phyloP scores from a whole-genome alignment of 1,140 invertebrate genomes.

The Chelonus insularis region DNA sequence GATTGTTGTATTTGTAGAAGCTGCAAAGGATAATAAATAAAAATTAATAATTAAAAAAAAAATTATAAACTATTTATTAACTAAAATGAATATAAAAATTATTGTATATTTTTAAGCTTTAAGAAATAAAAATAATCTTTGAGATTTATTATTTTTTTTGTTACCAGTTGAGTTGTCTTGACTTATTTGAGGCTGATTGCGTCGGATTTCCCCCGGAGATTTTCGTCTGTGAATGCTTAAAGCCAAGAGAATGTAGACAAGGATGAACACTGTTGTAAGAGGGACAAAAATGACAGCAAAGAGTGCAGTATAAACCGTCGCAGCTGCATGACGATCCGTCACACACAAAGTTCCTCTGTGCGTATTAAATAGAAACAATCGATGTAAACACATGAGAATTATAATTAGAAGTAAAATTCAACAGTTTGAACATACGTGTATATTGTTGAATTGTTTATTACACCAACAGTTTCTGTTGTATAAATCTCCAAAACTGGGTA shows the following conservation, averaged over 20 bases:
- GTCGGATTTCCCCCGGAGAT: constrained; percentile 32
- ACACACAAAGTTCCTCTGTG: constrained; percentile 42
- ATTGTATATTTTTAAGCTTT: too few species aligned
- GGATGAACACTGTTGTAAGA: constrained; percentile 58
- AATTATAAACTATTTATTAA: too few species aligned
- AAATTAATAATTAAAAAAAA: background rate
- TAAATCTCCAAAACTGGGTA: constrained; percentile 42
- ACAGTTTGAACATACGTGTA: constrained; percentile 35
- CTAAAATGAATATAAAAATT: too few species aligned
- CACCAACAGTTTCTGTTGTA: constrained; percentile 28
- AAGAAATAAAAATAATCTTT: constrained; percentile 10
- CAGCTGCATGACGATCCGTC: constrained; percentile 40
- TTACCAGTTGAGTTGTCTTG: constrained; percentile 34
- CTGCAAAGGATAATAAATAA: constrained; percentile 29
- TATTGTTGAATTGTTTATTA: constrained; percentile 35
- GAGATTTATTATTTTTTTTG: constrained; percentile 22
- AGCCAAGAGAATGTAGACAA: constrained; percentile 61
- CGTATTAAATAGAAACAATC: constrained; percentile 23
- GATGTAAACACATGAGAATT: constrained; percentile 7
- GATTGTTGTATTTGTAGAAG: constrained; percentile 24
- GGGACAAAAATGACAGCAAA: constrained; percentile 62
- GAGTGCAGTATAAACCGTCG: constrained; percentile 51
- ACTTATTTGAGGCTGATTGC: constrained; percentile 30
- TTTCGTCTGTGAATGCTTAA: constrained; percentile 56
- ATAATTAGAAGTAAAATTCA: constrained; percentile 27